phyloP scores from a whole-genome alignment of 1,140 invertebrate genomes.

The Habropoda laboriosa region DNA sequence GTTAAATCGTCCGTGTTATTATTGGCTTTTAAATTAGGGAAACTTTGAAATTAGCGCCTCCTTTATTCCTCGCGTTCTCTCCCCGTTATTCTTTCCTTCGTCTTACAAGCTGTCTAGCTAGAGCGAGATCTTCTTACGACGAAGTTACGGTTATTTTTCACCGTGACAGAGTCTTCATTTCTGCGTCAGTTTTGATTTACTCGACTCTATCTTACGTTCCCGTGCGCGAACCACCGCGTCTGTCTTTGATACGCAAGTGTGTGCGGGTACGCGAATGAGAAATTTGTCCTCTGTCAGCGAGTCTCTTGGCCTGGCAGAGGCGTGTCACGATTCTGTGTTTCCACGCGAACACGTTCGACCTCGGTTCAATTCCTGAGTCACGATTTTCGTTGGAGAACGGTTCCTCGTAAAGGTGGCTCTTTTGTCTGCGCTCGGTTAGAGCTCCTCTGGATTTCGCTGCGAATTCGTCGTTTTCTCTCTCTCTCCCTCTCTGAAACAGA shows the following conservation, averaged over 20 bases:
- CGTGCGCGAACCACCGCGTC: conserved; percentile 10
- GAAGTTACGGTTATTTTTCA: conserved; percentile 38
- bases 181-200: conserved; percentile 44
- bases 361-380: neutral
- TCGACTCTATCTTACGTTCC: neutral
- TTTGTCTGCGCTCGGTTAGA: conserved; percentile 5
- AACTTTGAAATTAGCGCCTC: conserved; percentile 36
- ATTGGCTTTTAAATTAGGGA: conserved; percentile 35
- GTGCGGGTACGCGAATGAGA: neutral
- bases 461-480: neutral
- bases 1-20: conserved; percentile 28
- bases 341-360: neutral
- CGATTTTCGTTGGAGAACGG: neutral
- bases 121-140: too few relatives aligned
- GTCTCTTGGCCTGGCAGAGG: neutral
- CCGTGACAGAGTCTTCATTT: conserved; percentile 49
- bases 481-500: conserved; percentile 59
- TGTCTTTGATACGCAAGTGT: neutral
- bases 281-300: neutral
- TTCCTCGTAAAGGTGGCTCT: too few relatives aligned
- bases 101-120: too few relatives aligned
- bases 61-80: neutral
- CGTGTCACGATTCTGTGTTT: neutral
- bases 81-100: conserved; percentile 28
- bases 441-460: neutral